phyloP scores from a whole-genome alignment of 2,797 vertebrate genomes.

The Urosaurus nigricauda region DNA sequence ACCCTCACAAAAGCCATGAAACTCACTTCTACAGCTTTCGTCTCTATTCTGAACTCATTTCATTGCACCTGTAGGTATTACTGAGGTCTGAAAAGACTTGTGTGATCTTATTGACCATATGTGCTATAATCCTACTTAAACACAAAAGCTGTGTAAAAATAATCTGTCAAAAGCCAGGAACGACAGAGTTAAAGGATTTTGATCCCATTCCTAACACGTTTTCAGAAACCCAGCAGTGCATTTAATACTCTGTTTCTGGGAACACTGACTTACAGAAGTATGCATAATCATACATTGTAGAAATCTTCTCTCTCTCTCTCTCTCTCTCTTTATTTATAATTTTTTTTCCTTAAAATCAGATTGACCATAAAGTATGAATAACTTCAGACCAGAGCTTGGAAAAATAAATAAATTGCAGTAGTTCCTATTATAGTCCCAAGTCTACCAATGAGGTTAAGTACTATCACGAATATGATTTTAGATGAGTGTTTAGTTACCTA shows the following conservation, averaged over 20 bases:
- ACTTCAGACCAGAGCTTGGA: neutral
- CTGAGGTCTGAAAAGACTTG: slow-evolving; percentile 51
- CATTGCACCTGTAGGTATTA: slow-evolving; percentile 45
- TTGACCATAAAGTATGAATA: neutral
- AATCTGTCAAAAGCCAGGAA: slow-evolving; percentile 64
- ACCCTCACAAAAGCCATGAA: slow-evolving; percentile 42
- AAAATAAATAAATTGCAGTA: no score
- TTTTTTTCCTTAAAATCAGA: neutral
- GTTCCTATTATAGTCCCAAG: no score
- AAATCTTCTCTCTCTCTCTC: no score
- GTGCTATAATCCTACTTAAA: slow-evolving; percentile 64
- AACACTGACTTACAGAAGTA: slow-evolving; percentile 22
- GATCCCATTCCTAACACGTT: slow-evolving; percentile 48
- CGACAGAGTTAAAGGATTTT: slow-evolving; percentile 61
- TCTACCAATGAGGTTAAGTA: no score
- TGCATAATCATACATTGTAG: neutral
- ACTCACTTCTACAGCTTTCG: neutral
- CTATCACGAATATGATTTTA: no score
- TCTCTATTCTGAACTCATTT: slow-evolving; percentile 52
- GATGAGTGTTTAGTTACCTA: no score
- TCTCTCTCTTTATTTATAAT: no score
- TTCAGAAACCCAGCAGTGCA: slow-evolving; percentile 12
- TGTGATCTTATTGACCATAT: slow-evolving; percentile 63
- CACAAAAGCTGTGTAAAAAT: slow-evolving; percentile 68
- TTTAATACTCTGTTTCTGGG: slow-evolving; percentile 32